These are phyloP conservation scores for Chymomyza caudatula DNA, from an alignment of 2,888 invertebrate species.

Conservation along the genomic window DNA sequence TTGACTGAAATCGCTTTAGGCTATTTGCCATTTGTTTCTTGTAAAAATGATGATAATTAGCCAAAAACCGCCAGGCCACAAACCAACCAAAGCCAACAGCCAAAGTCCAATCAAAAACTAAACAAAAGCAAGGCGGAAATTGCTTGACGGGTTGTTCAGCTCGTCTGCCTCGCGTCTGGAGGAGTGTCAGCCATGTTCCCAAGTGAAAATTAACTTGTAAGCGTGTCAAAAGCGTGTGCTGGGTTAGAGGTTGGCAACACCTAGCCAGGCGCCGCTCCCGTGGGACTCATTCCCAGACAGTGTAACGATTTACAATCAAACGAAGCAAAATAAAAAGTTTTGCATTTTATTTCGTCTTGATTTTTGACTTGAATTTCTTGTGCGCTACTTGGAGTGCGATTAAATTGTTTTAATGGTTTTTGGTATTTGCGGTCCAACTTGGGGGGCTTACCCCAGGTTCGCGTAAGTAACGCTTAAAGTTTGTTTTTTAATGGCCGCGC, in stretches of 20 bases:
- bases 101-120: slow-evolving; percentile 72
- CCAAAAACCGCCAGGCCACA: slow-evolving; percentile 41
- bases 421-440: slow-evolving; percentile 39
- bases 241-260: slow-evolving; percentile 13
- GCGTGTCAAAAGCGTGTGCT: slow-evolving; percentile 38
- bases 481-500: slow-evolving; percentile 60
- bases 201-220: slow-evolving; percentile 75
- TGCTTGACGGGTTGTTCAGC: slow-evolving; percentile 26
- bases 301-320: slow-evolving; percentile 74
- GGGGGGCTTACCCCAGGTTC: background rate
- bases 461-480: slow-evolving; percentile 50
- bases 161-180: background rate
- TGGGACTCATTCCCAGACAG: slow-evolving; percentile 50
- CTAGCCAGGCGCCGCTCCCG: slow-evolving; percentile 39
- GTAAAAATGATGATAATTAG: slow-evolving; percentile 75
- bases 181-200: slow-evolving; percentile 60
- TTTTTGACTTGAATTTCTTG: slow-evolving; percentile 58
- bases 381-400: slow-evolving; percentile 76
- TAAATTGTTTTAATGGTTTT: slow-evolving; percentile 78
- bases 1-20: slow-evolving; percentile 57
- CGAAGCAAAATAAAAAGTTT: slow-evolving; percentile 65
- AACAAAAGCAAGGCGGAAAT: slow-evolving; percentile 63
- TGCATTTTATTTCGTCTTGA: slow-evolving; percentile 67
- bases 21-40: slow-evolving; percentile 43
- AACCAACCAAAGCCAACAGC: slow-evolving; percentile 46